Evolutionary conservation across 2,113 vertebrate genomes (phyloP), one percentile per base, ranked within the genome.

Genomic region (Camelus bactrianus): DNA sequence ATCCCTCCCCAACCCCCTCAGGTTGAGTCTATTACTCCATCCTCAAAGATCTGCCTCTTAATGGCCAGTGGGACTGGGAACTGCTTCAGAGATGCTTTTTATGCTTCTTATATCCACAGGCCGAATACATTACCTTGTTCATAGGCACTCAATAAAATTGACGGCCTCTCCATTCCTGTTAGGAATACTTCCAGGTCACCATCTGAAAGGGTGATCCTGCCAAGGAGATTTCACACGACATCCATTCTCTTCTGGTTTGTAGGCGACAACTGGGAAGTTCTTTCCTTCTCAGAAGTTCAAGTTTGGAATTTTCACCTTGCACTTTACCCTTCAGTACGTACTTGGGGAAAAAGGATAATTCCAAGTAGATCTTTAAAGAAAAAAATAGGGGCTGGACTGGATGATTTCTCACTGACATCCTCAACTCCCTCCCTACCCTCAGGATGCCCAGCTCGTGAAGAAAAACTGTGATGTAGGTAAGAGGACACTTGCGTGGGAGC

Each of bases 301-400:
- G n/a, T 35, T 69, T 84, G 54, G 16, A 95, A 35, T 72, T 72
- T 82, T 92, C 38, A 89, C 12, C 15, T 73, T 85, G 48, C 2
- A 26, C 24, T 42, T 82, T 54, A 48, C 10, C 16, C 46, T 42
- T 93, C 11, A 42, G 35, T 83, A 73, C 13, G 17, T 73, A 62
- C 26, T 67, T 58, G 24, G 76, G 62, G 22, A 64, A 76, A 64
- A 76, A 28, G 24, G 15, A 38, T 50, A 11, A 26, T 12, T 89
- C 79, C 32, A 93, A 94, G 35, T 75, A 38, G 35, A 56, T 94
- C 54, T 54, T 62, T 65, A 38, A 79, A 84, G 62, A 79, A 73
- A 79, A 77, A 77, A 19, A n/a, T 15, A 16, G 20, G 16, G 7
- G 2, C 42, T 67, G 48, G 50, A 30, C 48, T 72, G 11, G 30